Base-by-base conservation (phyloP, 1,140 invertebrate species). In the Pseudobourletiella spinata region DNA sequence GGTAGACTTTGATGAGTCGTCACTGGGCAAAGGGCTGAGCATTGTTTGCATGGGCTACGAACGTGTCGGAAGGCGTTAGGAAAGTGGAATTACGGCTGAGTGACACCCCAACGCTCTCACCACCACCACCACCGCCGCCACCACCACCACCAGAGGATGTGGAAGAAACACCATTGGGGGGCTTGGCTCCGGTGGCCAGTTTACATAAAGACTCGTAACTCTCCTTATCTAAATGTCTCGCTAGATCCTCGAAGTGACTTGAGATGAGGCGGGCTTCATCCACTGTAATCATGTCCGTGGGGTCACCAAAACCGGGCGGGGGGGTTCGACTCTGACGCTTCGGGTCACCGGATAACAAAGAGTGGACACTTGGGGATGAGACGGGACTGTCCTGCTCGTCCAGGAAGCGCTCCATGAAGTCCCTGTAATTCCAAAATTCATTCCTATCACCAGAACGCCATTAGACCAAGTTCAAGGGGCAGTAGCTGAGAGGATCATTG, bases 391-490 rank as follows among this genome's bases (percentile, higher is more conserved):
- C 87, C 72, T 88, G 86, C 73, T 89, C 87, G 72, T 90, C 87
- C 55, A 91, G 74, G 76, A 89, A 90, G 67, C 86, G 79, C 71
- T 91, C 87, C 88, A 91, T 89, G 72, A 89, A 89, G 75, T 91
- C 88, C 26, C 87, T 89, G 63, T 80, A 67, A 66, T 39, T 39
- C 11, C 35, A 39, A n/a, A n/a, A n/a, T n/a, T n/a, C n/a, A n/a
- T n/a, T n/a, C n/a, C n/a, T n/a, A n/a, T n/a, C n/a, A n/a, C n/a
- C n/a, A n/a, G n/a, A n/a, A n/a, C n/a, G n/a, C n/a, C n/a, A n/a
- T n/a, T n/a, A n/a, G n/a, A n/a, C n/a, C n/a, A n/a, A n/a, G n/a
- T n/a, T n/a, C n/a, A n/a, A n/a, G n/a, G n/a, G n/a, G n/a, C n/a
- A n/a, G n/a, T n/a, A n/a, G n/a, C n/a, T n/a, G n/a, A n/a, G n/a